Percentiles rank a stretch among this genome's conserved stretches.
Evolutionary conservation across 1,140 invertebrate genomes (phyloP).

Genomic region (Gerris buenoi): DNA sequence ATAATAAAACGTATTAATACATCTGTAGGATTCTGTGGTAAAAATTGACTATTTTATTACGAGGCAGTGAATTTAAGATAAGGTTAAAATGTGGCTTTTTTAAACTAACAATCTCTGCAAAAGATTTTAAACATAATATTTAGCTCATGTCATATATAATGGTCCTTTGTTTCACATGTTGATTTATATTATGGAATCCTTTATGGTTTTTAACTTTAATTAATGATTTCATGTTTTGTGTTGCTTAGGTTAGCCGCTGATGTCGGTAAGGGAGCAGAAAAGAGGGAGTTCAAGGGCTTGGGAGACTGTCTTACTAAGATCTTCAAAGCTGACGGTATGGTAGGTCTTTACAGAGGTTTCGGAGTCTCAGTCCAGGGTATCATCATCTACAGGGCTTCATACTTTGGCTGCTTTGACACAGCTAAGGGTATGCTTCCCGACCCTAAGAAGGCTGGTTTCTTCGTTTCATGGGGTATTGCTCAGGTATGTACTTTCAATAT

Average conservation of each 20-base stretch:
- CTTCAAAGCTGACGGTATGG: constrained; percentile 70
- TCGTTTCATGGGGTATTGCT: constrained; percentile 36
- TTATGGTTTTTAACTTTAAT: too few relatives aligned
- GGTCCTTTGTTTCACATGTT: too few relatives aligned
- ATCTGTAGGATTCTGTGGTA: too few relatives aligned
- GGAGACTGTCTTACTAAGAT: constrained; percentile 76
- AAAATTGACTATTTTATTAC: too few relatives aligned
- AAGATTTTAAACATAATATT: too few relatives aligned
- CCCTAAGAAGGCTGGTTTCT: constrained; percentile 65
- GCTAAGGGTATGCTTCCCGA: constrained; percentile 75
- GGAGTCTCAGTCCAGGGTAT: constrained; percentile 79
- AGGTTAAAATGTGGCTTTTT: too few relatives aligned
- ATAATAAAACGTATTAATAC: too few relatives aligned
- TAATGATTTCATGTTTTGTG: constrained; percentile 10
- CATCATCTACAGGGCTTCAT: constrained; percentile 74
- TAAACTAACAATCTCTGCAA: too few relatives aligned
- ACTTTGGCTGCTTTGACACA: constrained; percentile 88
- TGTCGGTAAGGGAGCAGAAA: constrained; percentile 52
- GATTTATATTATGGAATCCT: too few relatives aligned
- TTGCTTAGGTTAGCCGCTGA: constrained; percentile 50
- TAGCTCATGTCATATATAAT: too few relatives aligned
- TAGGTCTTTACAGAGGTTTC: constrained; percentile 80
- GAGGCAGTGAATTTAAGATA: too few relatives aligned
- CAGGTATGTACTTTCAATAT: constrained; percentile 58
- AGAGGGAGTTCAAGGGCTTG: constrained; percentile 75